Base-by-base conservation (phyloP, 53 echinoderm and acorn worm genomes). In the Temnopleurus reevesii region DNA sequence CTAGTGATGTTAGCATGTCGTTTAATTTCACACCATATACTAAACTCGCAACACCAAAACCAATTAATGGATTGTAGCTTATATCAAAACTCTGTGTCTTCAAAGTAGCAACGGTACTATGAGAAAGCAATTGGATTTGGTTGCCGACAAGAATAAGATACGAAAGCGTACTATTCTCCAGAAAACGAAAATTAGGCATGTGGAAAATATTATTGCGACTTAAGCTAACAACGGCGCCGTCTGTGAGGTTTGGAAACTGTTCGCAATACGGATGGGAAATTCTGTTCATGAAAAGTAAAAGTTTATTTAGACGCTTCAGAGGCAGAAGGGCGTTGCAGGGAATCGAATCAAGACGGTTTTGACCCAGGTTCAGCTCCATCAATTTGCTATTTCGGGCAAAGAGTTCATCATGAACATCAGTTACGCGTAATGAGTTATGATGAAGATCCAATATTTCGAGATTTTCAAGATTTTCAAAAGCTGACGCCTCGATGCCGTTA, bases 301-400 rank as follows among this genome's bases (percentile, higher is more conserved):
- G 18, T 4, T 46, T 31, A 3, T 63, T 23, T n/a, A 87, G 88
- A 17, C 71, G 35, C 17, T 30, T n/a, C 8, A 87, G n/a, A 19
- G 88, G 88, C 45, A 87, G 53, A 30, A 87, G 88, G 5, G 88
- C 9, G 7, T 47, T 33, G 71, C 88, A 87, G 4, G 88, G 88
- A 49, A 87, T 87, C 53, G 18, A 10, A 29, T 45, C 4, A n/a
- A 87, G 51, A 6, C 28, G 33, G 46, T 87, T 87, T 29, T 6
- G 0, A 15, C 88, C 88, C 8, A 87, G 53, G 30, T 87, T 66
- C 25, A 87, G 53, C 29, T 87, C 71, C 26, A 8, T 45, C 31
- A 87, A 31, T 5, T 34, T 87, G 29, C 51, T 8, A 31, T 46
- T 87, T 8, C 12, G 3, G 49, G 35, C 34, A 45, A 87, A 87